Evolutionary conservation across 2,113 vertebrate genomes (phyloP).

Genomic region (Girardinichthys multiradiatus): DNA sequence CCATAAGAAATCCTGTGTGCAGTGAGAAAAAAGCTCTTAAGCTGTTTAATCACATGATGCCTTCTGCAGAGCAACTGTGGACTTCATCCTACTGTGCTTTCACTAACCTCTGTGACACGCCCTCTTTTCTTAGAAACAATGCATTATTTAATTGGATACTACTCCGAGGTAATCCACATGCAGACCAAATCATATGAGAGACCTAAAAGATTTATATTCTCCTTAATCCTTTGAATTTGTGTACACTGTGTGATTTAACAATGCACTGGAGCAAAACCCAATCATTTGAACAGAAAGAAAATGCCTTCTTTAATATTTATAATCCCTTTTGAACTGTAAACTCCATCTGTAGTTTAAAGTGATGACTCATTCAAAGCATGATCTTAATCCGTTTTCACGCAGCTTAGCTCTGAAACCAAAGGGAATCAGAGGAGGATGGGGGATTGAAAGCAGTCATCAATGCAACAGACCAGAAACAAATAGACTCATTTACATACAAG

Average conservation of each 20-base stretch:
- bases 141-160: conserved; percentile 75
- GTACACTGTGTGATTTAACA: conserved; percentile 64
- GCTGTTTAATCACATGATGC: conserved; percentile 32
- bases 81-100: conserved; percentile 39
- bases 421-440: conserved; percentile 48
- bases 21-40: conserved; percentile 15
- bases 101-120: conserved; percentile 40
- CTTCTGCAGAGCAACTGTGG: conserved; percentile 20
- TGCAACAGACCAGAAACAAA: conserved; percentile 73
- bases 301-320: conserved; percentile 79
- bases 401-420: conserved; percentile 72
- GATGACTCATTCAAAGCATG: conserved; percentile 80
- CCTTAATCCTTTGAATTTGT: conserved; percentile 73
- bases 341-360: conserved; percentile 82
- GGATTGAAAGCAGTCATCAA: conserved; percentile 76
- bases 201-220: conserved; percentile 70
- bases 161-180: conserved; percentile 70
- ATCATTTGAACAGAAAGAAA: conserved; percentile 71
- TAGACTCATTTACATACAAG: conserved; percentile 63
- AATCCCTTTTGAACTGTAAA: conserved; percentile 82
- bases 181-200: conserved; percentile 62
- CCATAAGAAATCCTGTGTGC: neutral
- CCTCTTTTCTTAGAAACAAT: conserved; percentile 68
- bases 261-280: conserved; percentile 70
- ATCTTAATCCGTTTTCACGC: conserved; percentile 79